Conservation (phyloP, 2,797 vertebrate species). For the Phataginus tricuspis region DNA sequence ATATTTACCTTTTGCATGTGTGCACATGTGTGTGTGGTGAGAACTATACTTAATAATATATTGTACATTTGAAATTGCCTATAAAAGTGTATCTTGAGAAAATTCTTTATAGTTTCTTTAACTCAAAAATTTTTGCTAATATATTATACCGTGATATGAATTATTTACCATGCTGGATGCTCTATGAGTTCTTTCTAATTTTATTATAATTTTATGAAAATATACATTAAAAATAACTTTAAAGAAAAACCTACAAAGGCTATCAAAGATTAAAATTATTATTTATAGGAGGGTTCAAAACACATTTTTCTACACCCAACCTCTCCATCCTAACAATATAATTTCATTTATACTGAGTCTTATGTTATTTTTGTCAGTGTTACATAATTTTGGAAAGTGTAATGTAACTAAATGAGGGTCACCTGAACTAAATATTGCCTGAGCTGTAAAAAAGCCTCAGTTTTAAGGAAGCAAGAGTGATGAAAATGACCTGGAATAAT, state of each 20-base stretch:
- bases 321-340: neutral
- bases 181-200: neutral
- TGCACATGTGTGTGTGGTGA: neutral
- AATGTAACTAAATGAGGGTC: neutral
- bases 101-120: neutral
- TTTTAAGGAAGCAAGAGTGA: neutral
- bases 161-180: neutral
- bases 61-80: neutral
- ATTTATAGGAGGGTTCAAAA: neutral
- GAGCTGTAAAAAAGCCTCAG: neutral
- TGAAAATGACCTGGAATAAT: neutral
- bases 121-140: neutral
- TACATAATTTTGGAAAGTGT: constrained; percentile 25
- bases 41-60: neutral
- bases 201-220: constrained; percentile 7
- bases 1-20: neutral
- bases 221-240: neutral
- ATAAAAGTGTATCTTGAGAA: neutral
- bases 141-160: neutral
- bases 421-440: neutral
- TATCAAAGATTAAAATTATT: neutral
- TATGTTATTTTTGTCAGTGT: neutral
- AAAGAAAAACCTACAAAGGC: neutral
- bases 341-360: neutral
- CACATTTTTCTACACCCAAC: neutral